Base-by-base conservation (phyloP, 2,113 vertebrate genomes). In the Gobio gobio region DNA sequence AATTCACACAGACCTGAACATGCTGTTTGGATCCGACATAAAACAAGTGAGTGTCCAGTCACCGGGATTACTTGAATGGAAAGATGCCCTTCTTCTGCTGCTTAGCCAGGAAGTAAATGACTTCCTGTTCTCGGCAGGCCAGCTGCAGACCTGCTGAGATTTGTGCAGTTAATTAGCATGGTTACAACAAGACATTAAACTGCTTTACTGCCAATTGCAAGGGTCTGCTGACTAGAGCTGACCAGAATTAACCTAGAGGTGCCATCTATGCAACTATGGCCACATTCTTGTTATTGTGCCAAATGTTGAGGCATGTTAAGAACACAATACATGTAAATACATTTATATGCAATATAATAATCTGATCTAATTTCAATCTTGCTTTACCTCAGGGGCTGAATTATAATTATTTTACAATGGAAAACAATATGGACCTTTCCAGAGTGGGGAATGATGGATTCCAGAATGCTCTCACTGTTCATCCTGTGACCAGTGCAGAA, bases 401-500 rank as follows among this genome's bases (percentile, higher is more conserved):
- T 66, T 99, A 99, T 88, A 94, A 95, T 82, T 96, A 94, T 86
- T 96, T 97, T 84, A 94, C 97, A 91, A 90, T 99, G 92, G 96
- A 92, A 58, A 95, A 96, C 87, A 96, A 95, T 1, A 72, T 86
- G 0, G 96, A 98, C 82, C 94, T 91, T 0, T 93, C 93, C 86
- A 94, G 93, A 84, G 96, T 97, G 90, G 95, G 91, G 0, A 94
- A 94, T 59, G 91, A 95, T 33, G 91, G 89, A 56, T 96, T 98
- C 78, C 95, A 93, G 89, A 94, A 91, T 0, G 96, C 97, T 22
- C 94, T 98, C 86, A 96, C 97, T 0, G 96, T 97, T 86, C 96
- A 99, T 90, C 98, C 98, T 0, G 97, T 99, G 84, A 93, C 90
- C 80, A 97, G 98, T 88, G 96, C 98, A 0, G 94, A 97, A 12